These are phyloP conservation scores for Danio choprae DNA, from an alignment of 2,797 vertebrate species.

Conservation along the genomic window DNA sequence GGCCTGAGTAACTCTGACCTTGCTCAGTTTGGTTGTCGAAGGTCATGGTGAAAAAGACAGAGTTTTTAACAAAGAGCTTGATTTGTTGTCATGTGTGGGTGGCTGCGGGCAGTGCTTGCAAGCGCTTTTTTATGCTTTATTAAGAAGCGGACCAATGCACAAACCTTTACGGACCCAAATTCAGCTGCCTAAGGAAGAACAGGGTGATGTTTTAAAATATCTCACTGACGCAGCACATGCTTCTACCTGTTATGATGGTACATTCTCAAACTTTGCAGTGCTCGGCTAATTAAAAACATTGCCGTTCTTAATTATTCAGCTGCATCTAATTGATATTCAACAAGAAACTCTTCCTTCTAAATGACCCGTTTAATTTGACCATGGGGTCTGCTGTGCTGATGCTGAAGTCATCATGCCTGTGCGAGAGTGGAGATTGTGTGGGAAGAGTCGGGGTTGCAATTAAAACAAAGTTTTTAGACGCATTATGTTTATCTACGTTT, in stretches of 20 bases:
- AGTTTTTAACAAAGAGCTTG: conserved; percentile 16
- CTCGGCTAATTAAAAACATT: conserved; percentile 85
- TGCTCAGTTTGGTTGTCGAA: conserved; percentile 11
- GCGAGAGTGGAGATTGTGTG: conserved; percentile 40
- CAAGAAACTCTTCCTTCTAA: conserved; percentile 73
- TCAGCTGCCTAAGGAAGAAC: conserved; percentile 12
- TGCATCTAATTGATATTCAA: conserved; percentile 86
- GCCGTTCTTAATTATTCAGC: conserved; percentile 88
- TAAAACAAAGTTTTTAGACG: conserved; percentile 30
- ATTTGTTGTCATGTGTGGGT: conserved; percentile 28
- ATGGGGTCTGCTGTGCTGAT: conserved; percentile 68
- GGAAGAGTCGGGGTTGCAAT: conserved; percentile 40
- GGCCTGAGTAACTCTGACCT: conserved; percentile 44
- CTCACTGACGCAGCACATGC: conserved; percentile 69
- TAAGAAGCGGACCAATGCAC: not conserved
- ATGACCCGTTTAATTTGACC: conserved; percentile 79
- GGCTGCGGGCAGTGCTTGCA: not conserved
- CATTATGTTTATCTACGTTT: conserved; percentile 2
- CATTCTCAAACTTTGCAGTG: conserved; percentile 73
- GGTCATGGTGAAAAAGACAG: not conserved
- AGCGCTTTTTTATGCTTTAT: not conserved
- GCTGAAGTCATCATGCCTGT: conserved; percentile 64
- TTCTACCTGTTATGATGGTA: conserved; percentile 8
- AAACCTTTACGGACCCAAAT: not conserved
- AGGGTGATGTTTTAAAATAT: not conserved